Evolutionary conservation across 35 echinoderm and acorn worm species (phyloP).

Genomic region (Chiridota heheva): DNA sequence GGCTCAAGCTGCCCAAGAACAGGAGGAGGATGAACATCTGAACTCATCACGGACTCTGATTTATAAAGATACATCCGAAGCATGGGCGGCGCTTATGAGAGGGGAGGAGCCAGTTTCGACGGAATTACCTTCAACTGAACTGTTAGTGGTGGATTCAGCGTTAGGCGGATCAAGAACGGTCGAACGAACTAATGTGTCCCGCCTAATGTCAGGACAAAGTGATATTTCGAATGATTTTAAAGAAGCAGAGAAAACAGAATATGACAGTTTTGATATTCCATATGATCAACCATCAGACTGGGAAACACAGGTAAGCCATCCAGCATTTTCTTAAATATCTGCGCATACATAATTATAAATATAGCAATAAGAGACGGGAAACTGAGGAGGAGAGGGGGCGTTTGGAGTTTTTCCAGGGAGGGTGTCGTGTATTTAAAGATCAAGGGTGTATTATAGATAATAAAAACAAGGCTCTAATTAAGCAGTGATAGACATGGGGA

Average conservation of each 20-base stretch:
- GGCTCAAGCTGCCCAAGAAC: background rate
- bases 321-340: no score
- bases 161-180: slow-evolving; percentile 71
- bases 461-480: no score
- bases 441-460: no score
- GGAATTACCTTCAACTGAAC: slow-evolving; percentile 70
- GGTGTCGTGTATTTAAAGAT: no score
- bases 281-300: slow-evolving; percentile 41
- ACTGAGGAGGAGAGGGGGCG: no score
- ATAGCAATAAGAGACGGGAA: no score
- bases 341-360: no score
- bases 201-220: background rate
- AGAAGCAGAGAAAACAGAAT: background rate
- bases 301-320: slow-evolving; percentile 37
- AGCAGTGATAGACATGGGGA: no score
- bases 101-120: slow-evolving; percentile 35
- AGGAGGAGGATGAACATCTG: no score
- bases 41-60: slow-evolving; percentile 39
- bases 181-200: slow-evolving; percentile 42
- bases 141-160: slow-evolving; percentile 65
- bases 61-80: slow-evolving; percentile 71
- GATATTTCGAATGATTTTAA: background rate
- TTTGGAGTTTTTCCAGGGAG: no score
- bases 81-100: slow-evolving; percentile 77
- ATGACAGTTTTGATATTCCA: slow-evolving; percentile 10